A percentile compares a stretch with the other conserved stretches of the same genome.
Conservation (phyloP, 1,140 invertebrate species). For the Bicyclus anynana region DNA sequence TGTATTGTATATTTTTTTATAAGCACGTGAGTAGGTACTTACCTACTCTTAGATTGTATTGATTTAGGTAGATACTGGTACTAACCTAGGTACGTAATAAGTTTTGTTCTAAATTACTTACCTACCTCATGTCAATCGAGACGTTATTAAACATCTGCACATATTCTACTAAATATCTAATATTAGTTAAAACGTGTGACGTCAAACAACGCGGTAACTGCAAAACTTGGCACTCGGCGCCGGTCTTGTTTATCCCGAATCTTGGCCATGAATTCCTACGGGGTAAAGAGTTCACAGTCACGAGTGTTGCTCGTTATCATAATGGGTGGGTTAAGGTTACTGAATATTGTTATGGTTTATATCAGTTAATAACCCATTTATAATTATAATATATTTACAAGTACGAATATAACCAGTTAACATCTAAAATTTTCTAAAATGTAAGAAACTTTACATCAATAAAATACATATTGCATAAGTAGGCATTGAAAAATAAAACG, state of each 20-base stretch:
- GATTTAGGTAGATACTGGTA: too few species aligned
- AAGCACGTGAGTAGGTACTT: too few species aligned
- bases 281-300: constrained; percentile 43
- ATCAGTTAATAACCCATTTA: too few species aligned
- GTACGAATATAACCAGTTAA: too few species aligned
- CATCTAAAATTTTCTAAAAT: too few species aligned
- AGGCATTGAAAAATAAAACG: too few species aligned
- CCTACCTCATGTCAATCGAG: constrained; percentile 5
- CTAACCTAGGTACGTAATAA: too few species aligned
- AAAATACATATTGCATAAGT: too few species aligned
- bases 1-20: too few species aligned
- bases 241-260: constrained; percentile 44
- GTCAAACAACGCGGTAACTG: constrained; percentile 37
- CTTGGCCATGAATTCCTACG: constrained; percentile 39
- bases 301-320: constrained; percentile 36
- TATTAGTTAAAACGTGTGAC: constrained; percentile 25
- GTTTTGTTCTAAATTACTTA: not conserved
- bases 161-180: not conserved
- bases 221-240: constrained; percentile 39
- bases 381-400: too few species aligned
- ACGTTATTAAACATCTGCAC: not conserved
- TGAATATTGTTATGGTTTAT: not conserved
- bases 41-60: too few species aligned
- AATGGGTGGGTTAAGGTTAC: constrained; percentile 17
- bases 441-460: too few species aligned